A percentile compares a stretch with the other conserved stretches of the same genome.
Conservation (phyloP, 1,140 invertebrate species). For the Caerostris extrusa region DNA sequence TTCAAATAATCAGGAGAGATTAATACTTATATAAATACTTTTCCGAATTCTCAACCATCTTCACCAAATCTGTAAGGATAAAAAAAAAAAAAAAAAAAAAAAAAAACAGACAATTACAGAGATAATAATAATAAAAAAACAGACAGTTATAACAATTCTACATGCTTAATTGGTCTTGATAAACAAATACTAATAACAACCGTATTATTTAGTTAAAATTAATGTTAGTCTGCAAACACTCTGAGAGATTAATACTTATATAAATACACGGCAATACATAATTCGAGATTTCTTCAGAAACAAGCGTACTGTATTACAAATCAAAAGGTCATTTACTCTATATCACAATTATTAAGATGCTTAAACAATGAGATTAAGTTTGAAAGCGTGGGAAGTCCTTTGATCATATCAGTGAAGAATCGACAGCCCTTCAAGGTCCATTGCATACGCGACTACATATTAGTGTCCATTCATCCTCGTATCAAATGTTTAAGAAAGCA, state of each 20-base stretch:
- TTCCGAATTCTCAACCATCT: no score
- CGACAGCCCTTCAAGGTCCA: background rate
- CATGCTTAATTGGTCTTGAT: no score
- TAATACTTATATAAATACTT: no score
- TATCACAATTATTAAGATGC: constrained; percentile 13
- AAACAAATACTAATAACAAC: no score
- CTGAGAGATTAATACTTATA: background rate
- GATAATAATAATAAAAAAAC: no score
- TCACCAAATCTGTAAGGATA: no score
- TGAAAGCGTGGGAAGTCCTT: background rate
- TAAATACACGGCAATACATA: background rate
- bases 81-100: no score
- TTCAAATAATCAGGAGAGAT: no score
- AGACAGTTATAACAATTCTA: no score
- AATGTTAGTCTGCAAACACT: no score
- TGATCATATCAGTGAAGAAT: constrained; percentile 1
- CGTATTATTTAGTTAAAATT: no score
- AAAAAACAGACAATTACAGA: no score
- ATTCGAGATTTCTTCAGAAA: background rate
- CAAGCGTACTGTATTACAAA: background rate
- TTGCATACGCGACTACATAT: background rate
- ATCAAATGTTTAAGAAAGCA: background rate
- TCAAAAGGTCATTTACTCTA: background rate
- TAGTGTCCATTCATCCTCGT: background rate
- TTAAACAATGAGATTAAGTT: constrained; percentile 13